Evolutionary conservation across 2,888 invertebrate genomes (phyloP).

Genomic region (Watsonalla cultraria): DNA sequence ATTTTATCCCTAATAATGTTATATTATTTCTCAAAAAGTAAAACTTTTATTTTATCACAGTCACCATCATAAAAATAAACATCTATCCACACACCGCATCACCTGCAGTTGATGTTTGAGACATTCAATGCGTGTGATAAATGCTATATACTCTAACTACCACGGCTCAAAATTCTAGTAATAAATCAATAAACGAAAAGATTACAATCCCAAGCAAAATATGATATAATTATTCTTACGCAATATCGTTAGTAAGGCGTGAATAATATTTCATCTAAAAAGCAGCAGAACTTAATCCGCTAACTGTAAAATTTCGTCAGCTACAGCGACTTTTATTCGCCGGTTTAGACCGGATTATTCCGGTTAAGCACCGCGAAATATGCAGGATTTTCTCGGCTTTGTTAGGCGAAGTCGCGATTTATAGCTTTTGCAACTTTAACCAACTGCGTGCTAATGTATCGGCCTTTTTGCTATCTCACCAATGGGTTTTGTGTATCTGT

Average conservation of each 20-base stretch:
- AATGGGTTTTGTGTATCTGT: not conserved
- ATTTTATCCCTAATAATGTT: too few species aligned
- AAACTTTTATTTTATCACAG: too few species aligned
- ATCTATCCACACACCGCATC: too few species aligned
- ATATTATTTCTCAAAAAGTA: too few species aligned
- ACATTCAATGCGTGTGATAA: too few species aligned
- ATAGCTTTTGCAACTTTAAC: slow-evolving; percentile 7
- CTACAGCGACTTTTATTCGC: slow-evolving; percentile 35
- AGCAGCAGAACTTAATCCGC: not conserved
- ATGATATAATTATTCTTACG: not conserved
- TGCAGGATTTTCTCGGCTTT: slow-evolving; percentile 37
- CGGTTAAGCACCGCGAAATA: slow-evolving; percentile 36
- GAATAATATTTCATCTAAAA: not conserved
- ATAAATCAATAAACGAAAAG: too few species aligned
- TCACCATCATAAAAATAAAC: too few species aligned
- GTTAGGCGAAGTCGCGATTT: slow-evolving; percentile 32
- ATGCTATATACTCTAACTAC: too few species aligned
- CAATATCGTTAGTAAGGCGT: not conserved
- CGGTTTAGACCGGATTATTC: slow-evolving; percentile 39
- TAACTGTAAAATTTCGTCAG: slow-evolving; percentile 34
- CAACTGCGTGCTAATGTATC: not conserved
- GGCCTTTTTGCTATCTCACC: not conserved
- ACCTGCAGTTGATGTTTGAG: too few species aligned
- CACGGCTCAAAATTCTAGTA: too few species aligned
- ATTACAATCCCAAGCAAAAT: not conserved